Percentiles rank a stretch among this genome's conserved stretches.
These are phyloP conservation scores for Mormyrus proboscirostris DNA, from an alignment of 2,797 vertebrate species.

Conservation along the genomic window DNA sequence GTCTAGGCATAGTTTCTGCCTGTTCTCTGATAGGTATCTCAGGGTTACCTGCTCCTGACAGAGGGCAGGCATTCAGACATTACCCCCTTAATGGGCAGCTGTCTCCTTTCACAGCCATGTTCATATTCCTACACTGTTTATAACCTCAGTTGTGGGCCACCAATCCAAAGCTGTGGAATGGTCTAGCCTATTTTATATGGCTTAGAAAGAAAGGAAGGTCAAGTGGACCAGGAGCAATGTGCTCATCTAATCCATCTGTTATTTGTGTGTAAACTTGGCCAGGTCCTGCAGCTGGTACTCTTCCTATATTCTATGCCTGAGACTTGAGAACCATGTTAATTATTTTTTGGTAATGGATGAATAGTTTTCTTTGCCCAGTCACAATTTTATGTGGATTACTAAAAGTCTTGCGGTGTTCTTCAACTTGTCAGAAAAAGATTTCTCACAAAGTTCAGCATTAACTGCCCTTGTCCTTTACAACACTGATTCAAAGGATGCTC, in stretches of 20 bases:
- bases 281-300: not conserved
- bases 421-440: not conserved
- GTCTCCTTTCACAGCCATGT: not conserved
- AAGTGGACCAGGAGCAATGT: not conserved
- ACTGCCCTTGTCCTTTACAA: not conserved
- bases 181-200: not conserved
- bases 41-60: not conserved
- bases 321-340: not conserved
- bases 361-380: not conserved
- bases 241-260: not conserved
- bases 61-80: not conserved
- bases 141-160: not conserved
- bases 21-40: not conserved
- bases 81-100: not conserved
- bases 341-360: not conserved
- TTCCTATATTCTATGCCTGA: not conserved
- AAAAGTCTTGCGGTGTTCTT: not conserved
- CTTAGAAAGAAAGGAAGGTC: not conserved
- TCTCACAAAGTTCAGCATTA: not conserved
- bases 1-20: not conserved
- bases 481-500: not conserved
- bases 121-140: not conserved
- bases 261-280: not conserved
- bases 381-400: not conserved
- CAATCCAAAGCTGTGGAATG: not conserved